These are phyloP conservation scores for Adelges cooleyi DNA, from an alignment of 1,140 invertebrate species.

Conservation along the genomic window DNA sequence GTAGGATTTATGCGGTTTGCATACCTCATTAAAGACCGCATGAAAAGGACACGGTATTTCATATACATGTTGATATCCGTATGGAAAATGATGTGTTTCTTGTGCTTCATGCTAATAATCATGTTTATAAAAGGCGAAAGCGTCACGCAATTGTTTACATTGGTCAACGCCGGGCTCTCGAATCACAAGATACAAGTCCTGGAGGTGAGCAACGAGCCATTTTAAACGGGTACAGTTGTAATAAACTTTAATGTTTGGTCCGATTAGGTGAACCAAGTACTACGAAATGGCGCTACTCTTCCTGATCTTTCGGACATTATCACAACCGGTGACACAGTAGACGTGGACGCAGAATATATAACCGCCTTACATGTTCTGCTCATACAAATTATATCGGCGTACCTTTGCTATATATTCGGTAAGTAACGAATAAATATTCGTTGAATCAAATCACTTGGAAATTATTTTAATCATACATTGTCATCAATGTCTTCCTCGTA, in stretches of 20 bases:
- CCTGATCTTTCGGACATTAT: constrained; percentile 63
- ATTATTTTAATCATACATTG: constrained; percentile 29
- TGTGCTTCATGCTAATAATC: constrained; percentile 59
- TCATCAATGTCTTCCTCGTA: too few relatives aligned
- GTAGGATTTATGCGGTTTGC: constrained; percentile 64
- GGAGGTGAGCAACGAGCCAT: constrained; percentile 47
- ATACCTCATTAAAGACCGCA: constrained; percentile 66
- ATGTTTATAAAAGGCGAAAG: constrained; percentile 62
- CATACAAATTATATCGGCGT: constrained; percentile 69
- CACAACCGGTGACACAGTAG: constrained; percentile 56
- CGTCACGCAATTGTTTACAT: constrained; percentile 62
- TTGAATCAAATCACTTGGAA: constrained; percentile 25
- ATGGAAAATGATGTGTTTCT: constrained; percentile 76
- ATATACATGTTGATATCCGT: constrained; percentile 76
- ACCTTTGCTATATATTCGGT: constrained; percentile 81
- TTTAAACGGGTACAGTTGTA: too few relatives aligned
- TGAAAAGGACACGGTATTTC: constrained; percentile 72
- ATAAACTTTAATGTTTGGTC: too few relatives aligned
- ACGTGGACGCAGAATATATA: constrained; percentile 54
- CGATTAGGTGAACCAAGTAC: constrained; percentile 9
- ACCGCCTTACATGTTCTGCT: constrained; percentile 67
- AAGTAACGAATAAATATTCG: constrained; percentile 32
- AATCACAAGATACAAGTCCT: constrained; percentile 66
- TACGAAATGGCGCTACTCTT: constrained; percentile 39
- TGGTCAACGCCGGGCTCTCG: constrained; percentile 61